A percentile compares a stretch with the other conserved stretches of the same genome.
Evolutionary conservation across 2,888 invertebrate genomes (phyloP).

Genomic region (Drosophila anomalata): DNA sequence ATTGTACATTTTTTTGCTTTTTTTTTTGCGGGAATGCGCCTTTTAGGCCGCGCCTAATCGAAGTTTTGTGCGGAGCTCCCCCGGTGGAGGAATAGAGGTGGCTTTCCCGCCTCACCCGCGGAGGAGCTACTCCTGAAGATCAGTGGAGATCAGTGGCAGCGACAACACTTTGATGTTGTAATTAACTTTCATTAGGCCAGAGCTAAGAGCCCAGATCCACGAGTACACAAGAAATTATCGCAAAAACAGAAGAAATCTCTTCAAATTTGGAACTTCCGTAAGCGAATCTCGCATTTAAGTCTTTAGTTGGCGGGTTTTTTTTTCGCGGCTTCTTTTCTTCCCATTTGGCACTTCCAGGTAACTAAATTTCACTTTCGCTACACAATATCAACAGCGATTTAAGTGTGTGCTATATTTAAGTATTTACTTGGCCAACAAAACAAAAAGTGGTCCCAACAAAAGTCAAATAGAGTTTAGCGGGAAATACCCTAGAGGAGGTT

Average conservation of each 20-base stretch:
- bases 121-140: slow-evolving; percentile 23
- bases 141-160: slow-evolving; percentile 31
- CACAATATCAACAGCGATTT: slow-evolving; percentile 67
- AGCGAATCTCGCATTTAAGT: slow-evolving; percentile 41
- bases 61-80: slow-evolving; percentile 57
- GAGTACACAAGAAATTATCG: slow-evolving; percentile 30
- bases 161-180: slow-evolving; percentile 71
- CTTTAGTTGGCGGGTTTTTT: slow-evolving; percentile 15
- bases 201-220: slow-evolving; percentile 18
- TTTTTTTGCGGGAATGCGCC: slow-evolving; percentile 37
- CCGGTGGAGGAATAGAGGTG: too few relatives aligned
- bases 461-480: slow-evolving; percentile 56
- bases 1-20: slow-evolving; percentile 13
- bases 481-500: slow-evolving; percentile 9
- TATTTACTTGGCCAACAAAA: slow-evolving; percentile 72
- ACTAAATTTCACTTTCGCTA: slow-evolving; percentile 73
- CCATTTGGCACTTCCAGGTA: slow-evolving; percentile 39
- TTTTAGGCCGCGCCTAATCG: slow-evolving; percentile 73
- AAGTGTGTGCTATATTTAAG: slow-evolving; percentile 78
- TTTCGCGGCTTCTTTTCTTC: slow-evolving; percentile 5
- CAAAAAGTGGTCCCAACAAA: slow-evolving; percentile 26
- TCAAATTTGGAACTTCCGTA: slow-evolving; percentile 49
- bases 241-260: slow-evolving; percentile 40
- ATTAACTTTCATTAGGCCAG: slow-evolving; percentile 75
- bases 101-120: too few relatives aligned